Conservation (phyloP, 2,797 vertebrate genomes). For the Ptychobarbus kaznakovi region DNA sequence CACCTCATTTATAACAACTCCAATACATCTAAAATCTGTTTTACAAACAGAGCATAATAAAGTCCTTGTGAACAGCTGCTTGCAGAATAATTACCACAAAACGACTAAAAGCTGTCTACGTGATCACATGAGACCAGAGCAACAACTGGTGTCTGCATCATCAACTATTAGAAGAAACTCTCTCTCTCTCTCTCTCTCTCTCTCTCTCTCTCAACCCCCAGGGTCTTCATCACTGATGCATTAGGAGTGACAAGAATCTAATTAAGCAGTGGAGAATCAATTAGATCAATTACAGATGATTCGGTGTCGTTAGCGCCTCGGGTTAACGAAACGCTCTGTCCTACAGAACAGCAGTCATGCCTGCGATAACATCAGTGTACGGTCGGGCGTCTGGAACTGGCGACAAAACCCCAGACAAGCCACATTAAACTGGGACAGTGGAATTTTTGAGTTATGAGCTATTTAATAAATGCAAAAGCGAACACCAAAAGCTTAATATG, state of each 20-base stretch:
- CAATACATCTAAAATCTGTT: not conserved
- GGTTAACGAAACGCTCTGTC: slow-evolving; percentile 49
- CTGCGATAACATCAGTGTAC: slow-evolving; percentile 20
- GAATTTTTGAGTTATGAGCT: not conserved
- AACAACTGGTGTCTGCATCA: slow-evolving; percentile 36
- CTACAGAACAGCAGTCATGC: slow-evolving; percentile 49
- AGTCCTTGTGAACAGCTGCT: slow-evolving; percentile 18
- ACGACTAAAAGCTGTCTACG: slow-evolving; percentile 11
- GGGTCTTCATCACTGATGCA: slow-evolving; percentile 56
- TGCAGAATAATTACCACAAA: slow-evolving; percentile 25
- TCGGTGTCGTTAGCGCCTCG: slow-evolving; percentile 46
- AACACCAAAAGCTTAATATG: not conserved
- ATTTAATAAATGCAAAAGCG: not conserved
- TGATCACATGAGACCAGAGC: slow-evolving; percentile 23
- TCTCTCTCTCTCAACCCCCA: not conserved
- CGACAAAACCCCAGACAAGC: not conserved
- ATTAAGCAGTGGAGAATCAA: slow-evolving; percentile 62
- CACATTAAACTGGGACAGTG: slow-evolving; percentile 13
- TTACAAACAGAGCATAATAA: slow-evolving; percentile 22
- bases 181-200: slow-evolving; percentile 5
- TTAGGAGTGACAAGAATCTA: slow-evolving; percentile 60
- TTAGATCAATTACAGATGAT: slow-evolving; percentile 64
- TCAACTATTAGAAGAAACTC: slow-evolving; percentile 42
- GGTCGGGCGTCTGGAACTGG: not conserved
- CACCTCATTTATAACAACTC: slow-evolving; percentile 8